Conservation (phyloP, 2,113 vertebrate species). For the Naja naja region DNA sequence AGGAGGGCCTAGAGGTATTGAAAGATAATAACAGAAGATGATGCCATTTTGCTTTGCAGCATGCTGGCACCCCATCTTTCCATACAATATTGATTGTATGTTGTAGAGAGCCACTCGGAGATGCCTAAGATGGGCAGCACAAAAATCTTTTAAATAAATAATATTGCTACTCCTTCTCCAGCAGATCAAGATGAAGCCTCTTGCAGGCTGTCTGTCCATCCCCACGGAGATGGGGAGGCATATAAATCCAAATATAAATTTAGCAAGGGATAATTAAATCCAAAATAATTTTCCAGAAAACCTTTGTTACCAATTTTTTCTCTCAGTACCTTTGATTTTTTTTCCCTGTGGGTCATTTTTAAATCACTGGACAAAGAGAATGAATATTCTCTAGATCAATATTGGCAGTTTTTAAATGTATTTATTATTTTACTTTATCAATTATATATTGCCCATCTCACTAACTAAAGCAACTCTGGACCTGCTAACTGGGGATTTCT, state of each 20-base stretch:
- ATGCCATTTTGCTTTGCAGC: not conserved
- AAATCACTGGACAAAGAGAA: not conserved
- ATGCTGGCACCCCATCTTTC: not conserved
- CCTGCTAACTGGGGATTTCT: not conserved
- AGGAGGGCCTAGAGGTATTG: not conserved
- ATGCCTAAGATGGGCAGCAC: not conserved
- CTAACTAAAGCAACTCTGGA: not conserved
- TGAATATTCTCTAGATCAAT: not conserved
- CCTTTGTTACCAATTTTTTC: not conserved
- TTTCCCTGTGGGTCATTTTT: not conserved
- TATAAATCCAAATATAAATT: too few relatives aligned
- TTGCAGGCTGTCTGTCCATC: not conserved
- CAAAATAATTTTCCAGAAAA: not conserved
- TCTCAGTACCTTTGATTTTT: not conserved
- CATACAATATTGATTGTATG: not conserved
- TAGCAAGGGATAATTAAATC: not conserved
- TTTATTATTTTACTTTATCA: not conserved
- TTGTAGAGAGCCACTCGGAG: not conserved
- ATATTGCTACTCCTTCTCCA: not conserved
- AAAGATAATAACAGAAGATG: not conserved
- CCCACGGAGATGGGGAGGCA: too few relatives aligned
- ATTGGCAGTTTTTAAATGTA: not conserved
- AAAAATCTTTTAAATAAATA: not conserved
- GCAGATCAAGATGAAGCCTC: not conserved
- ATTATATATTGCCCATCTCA: not conserved